phyloP scores from a whole-genome alignment of 1,140 invertebrate species.

The Leguminivora glycinivorella region DNA sequence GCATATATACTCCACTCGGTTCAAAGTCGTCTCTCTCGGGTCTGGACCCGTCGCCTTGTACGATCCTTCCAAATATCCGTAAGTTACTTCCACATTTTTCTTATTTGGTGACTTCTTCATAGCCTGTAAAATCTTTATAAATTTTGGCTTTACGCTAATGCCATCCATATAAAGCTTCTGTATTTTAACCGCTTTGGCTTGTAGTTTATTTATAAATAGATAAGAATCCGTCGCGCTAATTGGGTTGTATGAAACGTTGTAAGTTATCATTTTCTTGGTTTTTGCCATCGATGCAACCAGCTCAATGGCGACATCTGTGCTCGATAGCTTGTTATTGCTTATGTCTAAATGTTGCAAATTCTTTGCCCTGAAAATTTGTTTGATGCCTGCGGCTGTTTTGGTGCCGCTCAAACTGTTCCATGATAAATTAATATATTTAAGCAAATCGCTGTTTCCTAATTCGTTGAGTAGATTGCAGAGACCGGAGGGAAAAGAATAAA shows the following conservation, averaged over 20 bases:
- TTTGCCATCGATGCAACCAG: background rate
- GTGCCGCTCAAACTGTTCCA: conserved; percentile 51
- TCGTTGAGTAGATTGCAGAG: conserved; percentile 40
- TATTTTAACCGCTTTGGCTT: background rate
- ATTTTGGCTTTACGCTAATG: background rate
- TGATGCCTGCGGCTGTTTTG: conserved; percentile 41
- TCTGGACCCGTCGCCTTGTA: background rate
- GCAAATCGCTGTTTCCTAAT: conserved; percentile 40
- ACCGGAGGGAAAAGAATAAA: conserved; percentile 44
- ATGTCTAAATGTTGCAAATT: conserved; percentile 45
- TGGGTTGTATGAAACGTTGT: conserved; percentile 1
- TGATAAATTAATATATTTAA: conserved; percentile 53
- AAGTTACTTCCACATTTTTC: background rate
- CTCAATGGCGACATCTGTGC: conserved; percentile 32
- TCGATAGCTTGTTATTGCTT: conserved; percentile 51
- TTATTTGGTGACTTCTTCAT: background rate
- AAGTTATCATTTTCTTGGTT: background rate
- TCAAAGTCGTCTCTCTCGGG: background rate
- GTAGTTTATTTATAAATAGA: background rate
- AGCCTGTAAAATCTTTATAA: background rate
- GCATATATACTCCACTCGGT: conserved; percentile 33
- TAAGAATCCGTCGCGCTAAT: background rate
- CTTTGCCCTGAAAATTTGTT: conserved; percentile 39
- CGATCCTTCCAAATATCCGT: background rate
- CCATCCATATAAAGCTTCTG: background rate